Conservation (phyloP, 2,888 invertebrate genomes). For the Macrophya alboannulata region DNA sequence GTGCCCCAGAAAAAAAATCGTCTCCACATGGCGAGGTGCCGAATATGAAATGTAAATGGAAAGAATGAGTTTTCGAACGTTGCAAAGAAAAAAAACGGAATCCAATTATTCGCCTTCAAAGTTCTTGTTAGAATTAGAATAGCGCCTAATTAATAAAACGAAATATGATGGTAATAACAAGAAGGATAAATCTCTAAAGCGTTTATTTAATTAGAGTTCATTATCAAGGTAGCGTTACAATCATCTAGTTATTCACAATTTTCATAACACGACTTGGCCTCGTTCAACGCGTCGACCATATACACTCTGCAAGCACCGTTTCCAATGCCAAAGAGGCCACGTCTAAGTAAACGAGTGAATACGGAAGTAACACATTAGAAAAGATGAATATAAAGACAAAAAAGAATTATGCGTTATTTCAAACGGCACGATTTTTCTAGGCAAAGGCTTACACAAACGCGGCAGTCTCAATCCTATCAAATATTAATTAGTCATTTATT, state of each 20-base stretch:
- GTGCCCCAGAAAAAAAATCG: conserved; percentile 24
- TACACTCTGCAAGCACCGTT: neutral
- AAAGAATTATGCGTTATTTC: neutral
- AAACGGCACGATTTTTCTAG: neutral
- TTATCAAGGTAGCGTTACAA: conserved; percentile 14
- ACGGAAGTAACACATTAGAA: neutral
- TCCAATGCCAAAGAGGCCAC: neutral
- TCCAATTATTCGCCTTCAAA: neutral
- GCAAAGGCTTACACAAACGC: neutral
- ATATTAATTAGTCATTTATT: neutral
- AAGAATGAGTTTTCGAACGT: neutral
- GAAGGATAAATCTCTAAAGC: conserved; percentile 18
- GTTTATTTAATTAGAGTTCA: conserved; percentile 28
- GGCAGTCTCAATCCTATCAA: neutral
- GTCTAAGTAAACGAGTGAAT: neutral
- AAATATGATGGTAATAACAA: conserved; percentile 22
- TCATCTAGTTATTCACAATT: conserved; percentile 25
- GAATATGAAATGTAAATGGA: neutral
- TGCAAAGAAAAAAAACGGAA: neutral
- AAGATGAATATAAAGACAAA: neutral
- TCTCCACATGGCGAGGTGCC: neutral
- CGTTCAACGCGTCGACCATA: conserved; percentile 17
- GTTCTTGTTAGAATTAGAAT: neutral
- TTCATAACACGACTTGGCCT: conserved; percentile 20
- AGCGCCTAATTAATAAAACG: neutral